Base-by-base conservation (phyloP, 2,888 invertebrate genomes). In the Hirtodrosophila duncani region DNA sequence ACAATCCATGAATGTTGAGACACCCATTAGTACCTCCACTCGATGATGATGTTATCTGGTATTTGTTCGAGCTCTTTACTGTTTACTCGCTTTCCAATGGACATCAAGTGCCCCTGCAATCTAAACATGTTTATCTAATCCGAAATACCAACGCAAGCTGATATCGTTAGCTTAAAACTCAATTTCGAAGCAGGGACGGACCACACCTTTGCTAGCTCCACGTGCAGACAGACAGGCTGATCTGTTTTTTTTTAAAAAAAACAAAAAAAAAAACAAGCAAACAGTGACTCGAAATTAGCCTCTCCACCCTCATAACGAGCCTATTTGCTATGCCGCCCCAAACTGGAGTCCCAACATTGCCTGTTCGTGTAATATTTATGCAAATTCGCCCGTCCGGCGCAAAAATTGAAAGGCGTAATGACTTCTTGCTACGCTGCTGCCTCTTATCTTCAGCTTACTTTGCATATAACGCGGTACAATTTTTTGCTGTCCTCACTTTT, bases 351-450 rank as follows among this genome's bases (percentile, higher is more conserved):
- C 13, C 14, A 10, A 34, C 38, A 26, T 29, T 61, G 62, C 45
- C 27, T 45, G 34, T 63, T 67, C 59, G 63, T 70, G 60, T 74
- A 67, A 74, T 72, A 74, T 63, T 78, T 72, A 72, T 72, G 72
- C 57, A 78, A 78, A 72, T 72, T 65, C 37, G 51, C 27, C 36
- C 30, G 20, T 57, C 52, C 33, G 36, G 53, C 52, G 51, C 57
- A 70, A 44, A 65, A 72, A 70, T 72, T 74, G 70, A 72, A 77
- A 72, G 77, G 72, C 71, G 77, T 77, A 77, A 71, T 71, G 71
- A 63, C 66, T 66, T 68, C 49, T 52, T 71, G 53, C 29, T 46
- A 29, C 42, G 52, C 56, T 51, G 51, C 44, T 43, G 59, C 63
- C 69, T 65, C 26, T 38, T 21, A 21, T 20, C 16, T 8, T 24